Evolutionary conservation across 2,113 vertebrate genomes (phyloP), one percentile per base, ranked within the genome.

Genomic region (Gnathonemus longibarbis): DNA sequence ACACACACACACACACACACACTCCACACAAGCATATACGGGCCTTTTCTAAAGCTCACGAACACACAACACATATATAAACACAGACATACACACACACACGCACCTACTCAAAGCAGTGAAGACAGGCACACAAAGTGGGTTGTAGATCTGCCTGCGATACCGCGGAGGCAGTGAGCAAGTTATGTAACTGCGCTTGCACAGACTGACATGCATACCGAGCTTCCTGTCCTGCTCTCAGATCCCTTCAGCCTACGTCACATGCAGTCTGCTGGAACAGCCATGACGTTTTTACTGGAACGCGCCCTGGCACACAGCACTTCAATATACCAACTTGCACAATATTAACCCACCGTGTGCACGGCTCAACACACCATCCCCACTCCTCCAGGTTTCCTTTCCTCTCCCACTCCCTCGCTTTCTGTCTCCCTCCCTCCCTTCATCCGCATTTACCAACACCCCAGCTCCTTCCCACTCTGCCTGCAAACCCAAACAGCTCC

Each of bases 321-420:
- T 45, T 83, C 17, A 3, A 52, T 17, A 74, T 39, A 70, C 8
- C 45, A n/a, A n/a, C 52, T 48, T 42, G 6, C 56, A 87, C 42
- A n/a, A 21, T 56, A 8, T 80, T 58, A n/a, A 21, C 84, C 45
- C 70, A 10, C 42, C 46, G 39, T n/a, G 62, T 84, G 56, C 50
- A 9, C 11, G 50, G 50, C n/a, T 87, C 45, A 5, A 19, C 11
- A 35, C 27, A 42, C 19, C n/a, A 27, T 24, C 58, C 27, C 53
- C 77, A 35, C n/a, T 21, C 58, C 35, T 56, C 62, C 87, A 31
- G 21, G 39, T 84, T 42, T 45, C 52, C 27, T 89, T 89, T 91
- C 89, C 89, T 88, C 84, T 19, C 31, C 89, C 88, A 86, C 84
- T n/a, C 74, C 86, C 42, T 88, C 53, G 17, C 77, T 50, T 70